phyloP scores from a whole-genome alignment of 2,888 invertebrate genomes.

The Orchestes rusci region DNA sequence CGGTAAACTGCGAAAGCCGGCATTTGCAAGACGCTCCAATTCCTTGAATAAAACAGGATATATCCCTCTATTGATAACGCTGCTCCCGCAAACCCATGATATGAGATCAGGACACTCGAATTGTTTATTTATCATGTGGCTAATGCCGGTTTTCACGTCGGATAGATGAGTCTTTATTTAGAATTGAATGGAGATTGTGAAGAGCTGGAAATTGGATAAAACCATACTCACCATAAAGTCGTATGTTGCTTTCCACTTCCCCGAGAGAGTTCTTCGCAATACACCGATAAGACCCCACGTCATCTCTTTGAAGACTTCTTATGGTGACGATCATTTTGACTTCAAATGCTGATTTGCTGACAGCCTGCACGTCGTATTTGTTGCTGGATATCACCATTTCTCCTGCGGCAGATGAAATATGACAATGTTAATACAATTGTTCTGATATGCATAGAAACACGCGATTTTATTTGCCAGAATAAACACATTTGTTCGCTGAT shows the following conservation, averaged over 20 bases:
- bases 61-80: too few relatives aligned
- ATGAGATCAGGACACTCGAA: too few relatives aligned
- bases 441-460: too few relatives aligned
- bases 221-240: constrained; percentile 69
- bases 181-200: too few relatives aligned
- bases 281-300: constrained; percentile 78
- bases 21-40: constrained; percentile 17
- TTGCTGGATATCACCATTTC: constrained; percentile 77
- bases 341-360: constrained; percentile 68
- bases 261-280: constrained; percentile 83
- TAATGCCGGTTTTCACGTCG: too few relatives aligned
- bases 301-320: constrained; percentile 61
- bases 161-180: too few relatives aligned
- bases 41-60: constrained; percentile 22
- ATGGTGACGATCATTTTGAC: constrained; percentile 76
- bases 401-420: constrained; percentile 54
- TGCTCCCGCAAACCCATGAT: too few relatives aligned
- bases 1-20: constrained; percentile 22
- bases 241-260: constrained; percentile 80
- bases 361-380: constrained; percentile 70
- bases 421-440: too few relatives aligned
- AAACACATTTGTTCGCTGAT: too few relatives aligned
- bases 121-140: too few relatives aligned
- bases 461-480: too few relatives aligned
- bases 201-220: too few relatives aligned